Percentiles rank a stretch among this genome's conserved stretches.
Evolutionary conservation across 2,113 vertebrate species (phyloP).

Genomic region (Rhinoderma darwinii): DNA sequence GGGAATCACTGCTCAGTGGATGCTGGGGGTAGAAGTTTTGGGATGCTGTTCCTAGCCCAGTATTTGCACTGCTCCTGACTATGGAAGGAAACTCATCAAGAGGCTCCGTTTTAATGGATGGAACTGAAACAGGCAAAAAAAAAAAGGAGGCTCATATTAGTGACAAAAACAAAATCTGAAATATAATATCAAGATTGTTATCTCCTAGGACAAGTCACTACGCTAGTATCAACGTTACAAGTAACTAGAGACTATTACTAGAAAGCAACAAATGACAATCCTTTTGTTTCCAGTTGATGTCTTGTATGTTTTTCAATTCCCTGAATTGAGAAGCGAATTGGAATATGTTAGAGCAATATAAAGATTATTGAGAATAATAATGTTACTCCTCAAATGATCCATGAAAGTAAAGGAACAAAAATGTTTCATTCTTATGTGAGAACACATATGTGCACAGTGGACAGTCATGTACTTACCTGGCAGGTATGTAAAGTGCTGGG

Average conservation of each 20-base stretch:
- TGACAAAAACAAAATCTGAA: not conserved
- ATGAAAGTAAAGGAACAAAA: not conserved
- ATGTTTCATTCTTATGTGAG: no score
- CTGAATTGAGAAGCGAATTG: no score
- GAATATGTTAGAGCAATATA: no score
- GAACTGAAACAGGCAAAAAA: slow-evolving; percentile 79
- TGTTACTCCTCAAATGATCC: not conserved
- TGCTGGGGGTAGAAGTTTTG: slow-evolving; percentile 88
- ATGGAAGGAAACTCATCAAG: slow-evolving; percentile 86
- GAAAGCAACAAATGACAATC: not conserved
- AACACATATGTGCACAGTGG: not conserved
- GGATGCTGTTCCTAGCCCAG: slow-evolving; percentile 82
- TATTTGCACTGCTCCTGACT: slow-evolving; percentile 83
- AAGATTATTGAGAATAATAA: no score
- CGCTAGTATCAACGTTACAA: not conserved
- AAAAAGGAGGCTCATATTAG: slow-evolving; percentile 49
- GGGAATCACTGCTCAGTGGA: slow-evolving; percentile 80
- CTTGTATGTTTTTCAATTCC: no score
- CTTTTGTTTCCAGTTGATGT: not conserved
- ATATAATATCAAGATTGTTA: not conserved
- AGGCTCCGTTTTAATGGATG: slow-evolving; percentile 96
- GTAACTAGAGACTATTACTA: not conserved
- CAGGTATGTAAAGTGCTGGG: slow-evolving; percentile 93
- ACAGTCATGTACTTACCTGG: slow-evolving; percentile 75
- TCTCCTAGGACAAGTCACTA: not conserved